Conservation (phyloP, 2,113 vertebrate species). For the Condylura cristata region DNA sequence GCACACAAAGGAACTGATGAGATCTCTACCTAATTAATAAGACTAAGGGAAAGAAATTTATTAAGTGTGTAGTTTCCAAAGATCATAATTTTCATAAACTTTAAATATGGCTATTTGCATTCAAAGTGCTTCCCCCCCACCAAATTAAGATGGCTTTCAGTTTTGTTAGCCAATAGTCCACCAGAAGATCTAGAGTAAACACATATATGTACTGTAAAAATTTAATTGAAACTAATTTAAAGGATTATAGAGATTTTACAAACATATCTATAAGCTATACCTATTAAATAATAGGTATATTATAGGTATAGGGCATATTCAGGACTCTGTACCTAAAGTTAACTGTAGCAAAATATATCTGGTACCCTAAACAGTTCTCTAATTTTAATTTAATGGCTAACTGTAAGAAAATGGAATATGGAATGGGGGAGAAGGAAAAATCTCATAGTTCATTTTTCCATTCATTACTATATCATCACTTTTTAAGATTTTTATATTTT, state of each 20-base stretch:
- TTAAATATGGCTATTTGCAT: neutral
- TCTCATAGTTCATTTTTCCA: conserved; percentile 21
- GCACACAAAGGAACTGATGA: neutral
- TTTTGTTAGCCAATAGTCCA: conserved; percentile 34
- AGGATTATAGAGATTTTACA: neutral
- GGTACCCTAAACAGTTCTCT: neutral
- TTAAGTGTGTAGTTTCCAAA: conserved; percentile 18
- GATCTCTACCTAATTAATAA: conserved; percentile 19
- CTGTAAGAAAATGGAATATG: neutral
- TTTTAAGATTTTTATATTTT: too few species aligned
- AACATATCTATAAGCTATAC: neutral
- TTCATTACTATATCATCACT: neutral
- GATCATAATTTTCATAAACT: conserved; percentile 34
- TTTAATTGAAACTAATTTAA: conserved; percentile 43
- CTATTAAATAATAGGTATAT: conserved; percentile 43
- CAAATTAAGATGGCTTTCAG: neutral
- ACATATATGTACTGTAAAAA: conserved; percentile 1
- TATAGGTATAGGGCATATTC: neutral
- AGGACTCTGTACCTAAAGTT: neutral
- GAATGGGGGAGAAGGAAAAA: conserved; percentile 3
- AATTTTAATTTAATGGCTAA: neutral
- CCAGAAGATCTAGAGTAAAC: conserved; percentile 44
- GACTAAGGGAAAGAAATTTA: conserved; percentile 2
- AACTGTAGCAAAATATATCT: neutral
- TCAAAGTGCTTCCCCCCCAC: neutral